phyloP scores from a whole-genome alignment of 2,113 vertebrate species.

The Syrrhaptes paradoxus region DNA sequence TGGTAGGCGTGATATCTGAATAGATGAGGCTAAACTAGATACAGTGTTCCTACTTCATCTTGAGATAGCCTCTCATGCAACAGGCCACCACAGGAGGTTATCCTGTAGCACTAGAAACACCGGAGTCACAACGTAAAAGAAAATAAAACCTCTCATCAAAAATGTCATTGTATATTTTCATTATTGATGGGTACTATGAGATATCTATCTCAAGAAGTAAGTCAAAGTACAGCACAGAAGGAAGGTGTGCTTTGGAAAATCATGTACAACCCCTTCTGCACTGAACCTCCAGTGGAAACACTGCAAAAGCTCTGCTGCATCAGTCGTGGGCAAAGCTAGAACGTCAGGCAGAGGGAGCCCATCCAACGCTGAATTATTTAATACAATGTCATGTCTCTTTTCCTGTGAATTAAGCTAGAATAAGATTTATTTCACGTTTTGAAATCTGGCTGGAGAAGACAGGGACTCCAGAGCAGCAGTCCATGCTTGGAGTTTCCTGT shows the following conservation, averaged over 20 bases:
- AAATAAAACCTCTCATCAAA: neutral
- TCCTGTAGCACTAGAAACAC: neutral
- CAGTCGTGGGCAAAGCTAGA: neutral
- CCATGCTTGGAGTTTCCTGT: rapidly evolving
- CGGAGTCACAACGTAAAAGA: neutral
- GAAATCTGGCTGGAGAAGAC: neutral
- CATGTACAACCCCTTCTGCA: neutral
- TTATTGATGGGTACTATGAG: neutral
- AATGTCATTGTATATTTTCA: neutral
- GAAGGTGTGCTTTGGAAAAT: neutral
- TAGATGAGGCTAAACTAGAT: neutral
- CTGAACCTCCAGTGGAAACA: neutral
- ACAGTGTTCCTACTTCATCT: neutral
- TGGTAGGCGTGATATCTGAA: neutral
- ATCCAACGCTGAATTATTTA: rapidly evolving
- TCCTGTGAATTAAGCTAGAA: neutral
- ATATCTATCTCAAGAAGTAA: neutral
- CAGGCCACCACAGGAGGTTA: neutral
- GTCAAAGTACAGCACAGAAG: neutral
- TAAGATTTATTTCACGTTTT: neutral
- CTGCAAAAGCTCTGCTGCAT: rapidly evolving
- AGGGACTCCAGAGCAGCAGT: neutral
- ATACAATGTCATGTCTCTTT: rapidly evolving
- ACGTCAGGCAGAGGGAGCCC: rapidly evolving
- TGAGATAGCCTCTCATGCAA: neutral